Conservation (phyloP, 2,797 vertebrate species). For the Amblyraja radiata region DNA sequence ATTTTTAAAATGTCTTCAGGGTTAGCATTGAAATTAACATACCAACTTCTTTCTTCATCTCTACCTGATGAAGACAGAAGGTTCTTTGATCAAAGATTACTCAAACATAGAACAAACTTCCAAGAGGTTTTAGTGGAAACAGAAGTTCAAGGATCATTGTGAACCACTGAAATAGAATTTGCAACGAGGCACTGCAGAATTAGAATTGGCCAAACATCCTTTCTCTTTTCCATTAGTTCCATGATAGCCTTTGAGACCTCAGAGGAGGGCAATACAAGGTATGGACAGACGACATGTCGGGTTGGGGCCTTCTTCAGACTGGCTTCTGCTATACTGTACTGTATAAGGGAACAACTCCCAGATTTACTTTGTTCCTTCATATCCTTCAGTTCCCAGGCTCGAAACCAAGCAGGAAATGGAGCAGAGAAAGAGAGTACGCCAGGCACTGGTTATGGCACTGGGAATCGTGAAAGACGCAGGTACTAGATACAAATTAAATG, state of each 20-base stretch:
- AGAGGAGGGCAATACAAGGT: background rate
- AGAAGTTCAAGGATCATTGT: background rate
- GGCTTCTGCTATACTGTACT: background rate
- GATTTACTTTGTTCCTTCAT: background rate
- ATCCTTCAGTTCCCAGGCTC: conserved; percentile 4
- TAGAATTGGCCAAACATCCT: background rate
- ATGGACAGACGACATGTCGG: too few species aligned
- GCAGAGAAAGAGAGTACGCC: conserved; percentile 59
- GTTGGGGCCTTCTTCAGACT: too few species aligned
- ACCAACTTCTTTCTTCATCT: background rate
- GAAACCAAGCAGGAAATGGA: conserved; percentile 50
- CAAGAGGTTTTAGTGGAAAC: background rate
- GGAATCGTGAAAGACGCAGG: conserved; percentile 73
- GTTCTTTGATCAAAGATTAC: background rate
- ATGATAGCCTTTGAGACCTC: background rate
- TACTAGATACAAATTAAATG: conserved; percentile 40
- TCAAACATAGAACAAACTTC: background rate
- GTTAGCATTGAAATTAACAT: background rate
- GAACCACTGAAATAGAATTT: too few species aligned
- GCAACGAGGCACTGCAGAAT: background rate
- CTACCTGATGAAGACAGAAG: background rate
- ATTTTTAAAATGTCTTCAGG: background rate
- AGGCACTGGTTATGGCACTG: conserved; percentile 52
- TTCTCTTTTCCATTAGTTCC: background rate
- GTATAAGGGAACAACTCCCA: background rate